Conservation (phyloP, 2,888 invertebrate genomes). For the Rugalucina vietnamica region DNA sequence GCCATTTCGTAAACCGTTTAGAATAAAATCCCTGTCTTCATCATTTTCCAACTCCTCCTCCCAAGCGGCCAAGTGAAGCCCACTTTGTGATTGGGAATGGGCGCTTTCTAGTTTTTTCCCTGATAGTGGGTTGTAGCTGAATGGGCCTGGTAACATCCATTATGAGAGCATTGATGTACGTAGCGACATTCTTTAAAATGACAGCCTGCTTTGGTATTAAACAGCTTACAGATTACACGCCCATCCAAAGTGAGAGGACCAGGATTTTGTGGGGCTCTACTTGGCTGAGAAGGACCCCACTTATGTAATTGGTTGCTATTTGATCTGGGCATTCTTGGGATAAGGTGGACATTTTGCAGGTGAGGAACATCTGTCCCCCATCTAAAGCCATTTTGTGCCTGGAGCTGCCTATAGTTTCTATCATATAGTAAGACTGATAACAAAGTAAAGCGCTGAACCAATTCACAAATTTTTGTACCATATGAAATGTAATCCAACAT, state of each 20-base stretch:
- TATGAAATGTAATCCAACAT: constrained; percentile 16
- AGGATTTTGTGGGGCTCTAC: neutral
- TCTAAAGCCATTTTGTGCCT: neutral
- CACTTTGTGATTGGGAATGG: neutral
- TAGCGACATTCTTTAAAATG: neutral
- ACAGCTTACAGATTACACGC: neutral
- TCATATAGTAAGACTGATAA: constrained; percentile 7
- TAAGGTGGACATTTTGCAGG: neutral
- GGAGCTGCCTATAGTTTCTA: constrained; percentile 6
- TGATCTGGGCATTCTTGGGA: neutral
- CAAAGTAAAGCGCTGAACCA: neutral
- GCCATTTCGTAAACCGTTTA: constrained; percentile 14
- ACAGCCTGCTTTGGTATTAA: neutral
- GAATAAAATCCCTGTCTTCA: constrained; percentile 10
- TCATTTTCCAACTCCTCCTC: constrained; percentile 2
- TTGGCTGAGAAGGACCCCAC: neutral
- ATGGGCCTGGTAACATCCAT: neutral
- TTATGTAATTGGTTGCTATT: neutral
- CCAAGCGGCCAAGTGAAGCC: neutral
- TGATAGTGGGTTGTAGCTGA: neutral
- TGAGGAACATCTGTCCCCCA: constrained; percentile 5
- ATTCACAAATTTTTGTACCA: neutral
- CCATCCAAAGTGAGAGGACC: neutral
- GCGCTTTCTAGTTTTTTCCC: neutral
- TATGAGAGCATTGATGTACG: neutral